These are phyloP conservation scores for Actinostola sp. DNA, from an alignment of 92 coral and sea anemone species.

Conservation along the genomic window DNA sequence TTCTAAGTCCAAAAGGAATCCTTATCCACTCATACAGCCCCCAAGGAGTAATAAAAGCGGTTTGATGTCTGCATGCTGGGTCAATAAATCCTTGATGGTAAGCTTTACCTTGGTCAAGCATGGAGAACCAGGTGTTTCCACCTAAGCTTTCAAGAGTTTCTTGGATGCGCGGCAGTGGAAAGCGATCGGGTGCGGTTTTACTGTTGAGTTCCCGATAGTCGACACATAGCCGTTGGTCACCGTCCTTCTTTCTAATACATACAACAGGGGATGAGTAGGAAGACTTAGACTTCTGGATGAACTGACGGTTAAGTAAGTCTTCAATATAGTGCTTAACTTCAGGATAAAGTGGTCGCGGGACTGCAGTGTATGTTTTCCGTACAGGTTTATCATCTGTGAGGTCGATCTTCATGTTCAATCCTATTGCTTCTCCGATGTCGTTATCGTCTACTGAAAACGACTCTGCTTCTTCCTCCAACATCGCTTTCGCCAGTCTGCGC, in stretches of 20 bases:
- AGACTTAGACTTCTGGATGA: too few relatives aligned
- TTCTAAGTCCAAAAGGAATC: too few relatives aligned
- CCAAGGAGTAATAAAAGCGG: too few relatives aligned
- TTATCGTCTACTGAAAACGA: constrained; percentile 7
- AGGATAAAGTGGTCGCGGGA: too few relatives aligned
- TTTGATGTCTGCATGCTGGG: too few relatives aligned
- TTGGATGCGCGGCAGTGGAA: constrained; percentile 6
- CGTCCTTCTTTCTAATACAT: constrained; percentile 1
- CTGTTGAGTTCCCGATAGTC: background rate
- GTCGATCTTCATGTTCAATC: constrained; percentile 1
- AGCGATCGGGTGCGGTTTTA: background rate
- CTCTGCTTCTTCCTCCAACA: constrained; percentile 10
- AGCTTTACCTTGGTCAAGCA: too few relatives aligned
- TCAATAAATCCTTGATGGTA: too few relatives aligned
- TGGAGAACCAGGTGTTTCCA: too few relatives aligned
- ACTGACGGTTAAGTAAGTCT: too few relatives aligned
- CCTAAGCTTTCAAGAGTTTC: too few relatives aligned
- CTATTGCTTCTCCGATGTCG: constrained; percentile 2
- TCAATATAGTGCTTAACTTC: too few relatives aligned
- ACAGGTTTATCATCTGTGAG: constrained; percentile 1
- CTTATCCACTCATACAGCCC: too few relatives aligned
- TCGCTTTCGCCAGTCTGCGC: background rate
- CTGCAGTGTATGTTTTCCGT: background rate
- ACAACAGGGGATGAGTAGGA: constrained; percentile 4
- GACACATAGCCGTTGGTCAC: background rate